Evolutionary conservation across 2,888 invertebrate genomes (phyloP).

Genomic region (Miltochrista miniata): DNA sequence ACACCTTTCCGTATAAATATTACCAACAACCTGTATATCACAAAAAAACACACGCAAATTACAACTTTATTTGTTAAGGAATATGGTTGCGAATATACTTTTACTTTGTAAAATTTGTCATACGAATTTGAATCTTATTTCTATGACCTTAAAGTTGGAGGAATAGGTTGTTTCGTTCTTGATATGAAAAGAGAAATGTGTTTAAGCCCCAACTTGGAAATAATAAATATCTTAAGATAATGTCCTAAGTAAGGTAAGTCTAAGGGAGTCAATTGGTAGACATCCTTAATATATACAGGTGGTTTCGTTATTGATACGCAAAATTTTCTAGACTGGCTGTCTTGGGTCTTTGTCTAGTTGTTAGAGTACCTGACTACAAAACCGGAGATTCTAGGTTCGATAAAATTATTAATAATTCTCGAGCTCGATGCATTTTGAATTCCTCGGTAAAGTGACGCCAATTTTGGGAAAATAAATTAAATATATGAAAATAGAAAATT

Average conservation of each 20-base stretch:
- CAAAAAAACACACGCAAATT: background rate
- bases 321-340: too few relatives aligned
- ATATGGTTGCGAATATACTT: slow-evolving; percentile 1
- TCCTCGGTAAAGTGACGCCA: too few relatives aligned
- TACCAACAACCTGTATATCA: background rate
- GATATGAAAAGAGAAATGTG: background rate
- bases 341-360: too few relatives aligned
- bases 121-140: background rate
- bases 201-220: slow-evolving; percentile 6
- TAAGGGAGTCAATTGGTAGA: slow-evolving; percentile 32
- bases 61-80: fast-evolving
- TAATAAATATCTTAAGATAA: slow-evolving; percentile 17
- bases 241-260: slow-evolving; percentile 14
- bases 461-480: too few relatives aligned
- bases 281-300: slow-evolving; percentile 24
- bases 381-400: too few relatives aligned
- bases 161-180: background rate
- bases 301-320: slow-evolving; percentile 6
- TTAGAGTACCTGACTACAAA: too few relatives aligned
- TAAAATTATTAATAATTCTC: too few relatives aligned
- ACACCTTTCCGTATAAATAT: slow-evolving; percentile 13
- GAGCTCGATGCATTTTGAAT: too few relatives aligned
- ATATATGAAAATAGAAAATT: too few relatives aligned
- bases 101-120: background rate
- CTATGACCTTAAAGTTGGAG: background rate